Evolutionary conservation across 2,113 vertebrate species (phyloP).

Genomic region (Jaculus jaculus): DNA sequence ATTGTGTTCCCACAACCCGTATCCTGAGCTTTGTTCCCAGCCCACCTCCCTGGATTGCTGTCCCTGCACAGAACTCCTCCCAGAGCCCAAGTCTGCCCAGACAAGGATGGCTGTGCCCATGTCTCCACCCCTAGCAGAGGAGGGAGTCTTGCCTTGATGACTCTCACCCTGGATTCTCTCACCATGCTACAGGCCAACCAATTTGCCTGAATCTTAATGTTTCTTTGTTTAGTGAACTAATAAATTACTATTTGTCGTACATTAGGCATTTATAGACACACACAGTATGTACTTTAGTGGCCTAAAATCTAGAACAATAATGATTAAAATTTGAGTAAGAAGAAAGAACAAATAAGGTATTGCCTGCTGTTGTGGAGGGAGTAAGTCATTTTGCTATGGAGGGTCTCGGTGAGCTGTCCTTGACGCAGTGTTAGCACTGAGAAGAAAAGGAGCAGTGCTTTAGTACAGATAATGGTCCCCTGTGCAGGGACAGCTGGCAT

Average conservation of each 20-base stretch:
- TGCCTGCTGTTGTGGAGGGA: neutral
- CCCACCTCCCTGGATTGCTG: neutral
- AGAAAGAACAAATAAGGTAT: neutral
- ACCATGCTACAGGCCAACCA: neutral
- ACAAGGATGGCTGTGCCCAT: neutral
- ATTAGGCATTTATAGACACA: neutral
- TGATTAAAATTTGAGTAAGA: neutral
- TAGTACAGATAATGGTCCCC: neutral
- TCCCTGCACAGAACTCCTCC: neutral
- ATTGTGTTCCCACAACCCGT: neutral
- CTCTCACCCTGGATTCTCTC: neutral
- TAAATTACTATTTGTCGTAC: neutral
- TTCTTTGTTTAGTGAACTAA: neutral
- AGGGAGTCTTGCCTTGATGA: neutral
- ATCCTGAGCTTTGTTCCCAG: neutral
- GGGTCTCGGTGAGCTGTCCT: neutral
- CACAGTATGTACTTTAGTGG: neutral
- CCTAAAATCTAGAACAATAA: neutral
- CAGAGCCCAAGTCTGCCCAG: neutral
- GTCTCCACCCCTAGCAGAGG: neutral
- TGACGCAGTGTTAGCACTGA: neutral
- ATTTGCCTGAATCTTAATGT: neutral
- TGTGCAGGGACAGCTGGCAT: rapidly evolving
- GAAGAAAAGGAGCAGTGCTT: neutral
- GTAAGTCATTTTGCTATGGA: neutral